A percentile compares a stretch with the other conserved stretches of the same genome.
These are phyloP conservation scores for Forbesichthys papilliferus DNA, from an alignment of 2,113 vertebrate species.

Conservation along the genomic window DNA sequence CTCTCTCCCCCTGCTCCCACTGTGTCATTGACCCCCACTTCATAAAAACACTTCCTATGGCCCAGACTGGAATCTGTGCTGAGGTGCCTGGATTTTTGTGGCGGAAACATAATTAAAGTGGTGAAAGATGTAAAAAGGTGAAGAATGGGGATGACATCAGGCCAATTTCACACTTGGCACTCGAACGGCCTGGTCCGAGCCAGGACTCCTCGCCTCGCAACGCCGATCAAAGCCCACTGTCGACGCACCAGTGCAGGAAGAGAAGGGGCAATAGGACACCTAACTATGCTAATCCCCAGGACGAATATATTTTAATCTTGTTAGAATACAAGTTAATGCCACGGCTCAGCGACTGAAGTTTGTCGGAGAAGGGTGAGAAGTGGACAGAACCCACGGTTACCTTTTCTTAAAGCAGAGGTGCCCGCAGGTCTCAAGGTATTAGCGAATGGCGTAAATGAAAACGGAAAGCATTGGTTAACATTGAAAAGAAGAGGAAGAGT, in stretches of 20 bases:
- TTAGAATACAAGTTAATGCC: constrained; percentile 99
- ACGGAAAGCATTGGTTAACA: constrained; percentile 38
- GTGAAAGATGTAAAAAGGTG: constrained; percentile 96
- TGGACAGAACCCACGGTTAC: constrained; percentile 89
- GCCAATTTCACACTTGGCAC: constrained; percentile 99
- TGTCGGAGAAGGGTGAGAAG: constrained; percentile 81
- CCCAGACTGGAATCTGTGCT: constrained; percentile 94
- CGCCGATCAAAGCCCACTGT: constrained; percentile 97
- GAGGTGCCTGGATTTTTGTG: constrained; percentile 82
- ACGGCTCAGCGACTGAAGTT: constrained; percentile 92
- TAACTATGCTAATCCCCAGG: constrained; percentile 99
- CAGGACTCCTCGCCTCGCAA: constrained; percentile 89
- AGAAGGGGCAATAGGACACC: constrained; percentile 90
- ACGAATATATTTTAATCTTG: constrained; percentile 99
- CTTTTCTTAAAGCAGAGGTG: constrained; percentile 80
- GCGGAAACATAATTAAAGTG: constrained; percentile 98
- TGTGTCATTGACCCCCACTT: constrained; percentile 85
- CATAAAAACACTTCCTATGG: constrained; percentile 92
- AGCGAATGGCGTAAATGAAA: constrained; percentile 7
- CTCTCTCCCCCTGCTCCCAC: constrained; percentile 77
- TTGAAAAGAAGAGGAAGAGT: constrained; percentile 50
- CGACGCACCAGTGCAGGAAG: constrained; percentile 74
- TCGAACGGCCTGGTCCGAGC: constrained; percentile 92
- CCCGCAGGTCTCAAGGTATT: constrained; percentile 45
- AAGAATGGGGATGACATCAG: constrained; percentile 99